Evolutionary conservation across 2,888 invertebrate species (phyloP).

Genomic region (Sminthurides aquaticus): DNA sequence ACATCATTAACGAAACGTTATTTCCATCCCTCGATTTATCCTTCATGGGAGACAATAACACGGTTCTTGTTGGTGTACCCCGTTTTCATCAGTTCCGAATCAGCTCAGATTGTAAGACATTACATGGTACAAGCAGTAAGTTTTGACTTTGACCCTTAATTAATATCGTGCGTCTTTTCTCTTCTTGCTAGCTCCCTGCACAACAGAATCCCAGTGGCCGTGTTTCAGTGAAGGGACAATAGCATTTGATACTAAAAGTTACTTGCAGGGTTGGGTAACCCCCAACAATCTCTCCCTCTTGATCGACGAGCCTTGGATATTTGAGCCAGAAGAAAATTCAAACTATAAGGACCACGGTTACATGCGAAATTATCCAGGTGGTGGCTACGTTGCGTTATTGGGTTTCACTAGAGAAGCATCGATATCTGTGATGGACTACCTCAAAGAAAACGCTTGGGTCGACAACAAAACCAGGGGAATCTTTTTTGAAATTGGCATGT

Average conservation of each 20-base stretch:
- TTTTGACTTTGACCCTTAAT: no score
- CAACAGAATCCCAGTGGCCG: no score
- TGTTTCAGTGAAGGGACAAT: slow-evolving; percentile 7
- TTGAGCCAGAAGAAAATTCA: not conserved
- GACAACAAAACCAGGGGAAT: slow-evolving; percentile 11
- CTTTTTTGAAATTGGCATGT: slow-evolving; percentile 10
- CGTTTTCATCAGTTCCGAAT: slow-evolving; percentile 16
- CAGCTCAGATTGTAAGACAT: slow-evolving; percentile 9
- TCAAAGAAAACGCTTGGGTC: slow-evolving; percentile 2
- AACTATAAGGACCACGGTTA: not conserved
- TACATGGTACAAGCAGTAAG: no score
- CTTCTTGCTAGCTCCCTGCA: no score
- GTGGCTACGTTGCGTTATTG: slow-evolving; percentile 11
- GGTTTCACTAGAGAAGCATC: slow-evolving; percentile 1
- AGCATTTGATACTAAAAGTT: slow-evolving; percentile 1
- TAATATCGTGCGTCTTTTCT: no score
- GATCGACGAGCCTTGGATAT: not conserved
- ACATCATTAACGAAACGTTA: not conserved
- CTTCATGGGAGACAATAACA: not conserved
- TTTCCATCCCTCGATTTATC: not conserved
- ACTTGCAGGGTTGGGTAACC: slow-evolving; percentile 4
- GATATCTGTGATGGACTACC: slow-evolving; percentile 5
- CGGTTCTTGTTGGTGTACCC: slow-evolving; percentile 12
- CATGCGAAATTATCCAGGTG: slow-evolving; percentile 2
- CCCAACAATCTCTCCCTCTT: not conserved